Base-by-base conservation (phyloP, 2,113 vertebrate genomes). In the Natator depressus region DNA sequence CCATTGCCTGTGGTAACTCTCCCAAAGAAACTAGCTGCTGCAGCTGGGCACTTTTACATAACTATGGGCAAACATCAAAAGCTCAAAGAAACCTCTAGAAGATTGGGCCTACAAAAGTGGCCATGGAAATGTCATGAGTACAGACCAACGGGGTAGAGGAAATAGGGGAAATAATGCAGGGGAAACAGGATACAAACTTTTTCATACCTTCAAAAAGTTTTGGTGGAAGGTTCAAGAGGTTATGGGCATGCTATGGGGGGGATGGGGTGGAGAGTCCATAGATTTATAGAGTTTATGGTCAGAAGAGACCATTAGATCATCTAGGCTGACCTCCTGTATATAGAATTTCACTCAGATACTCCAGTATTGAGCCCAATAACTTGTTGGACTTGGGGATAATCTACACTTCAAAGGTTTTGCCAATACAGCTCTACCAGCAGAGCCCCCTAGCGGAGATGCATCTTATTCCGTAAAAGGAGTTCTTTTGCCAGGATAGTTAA, bases 1-100 rank as follows among this genome's bases (percentile, higher is more conserved):
- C 35, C 29, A 13, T 5, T 90, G 84, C n/a, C 86, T 85, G 35
- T 89, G 87, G 72, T 80, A 85, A 91, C 51, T 24, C 65, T 86
- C 53, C 54, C 93, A 91, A 87, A 82, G 80, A 93, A 95, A 88
- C 42, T 42, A 51, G 20, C 53, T 4, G 24, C 0, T 0, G 55
- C 72, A 91, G 10, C 81, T 53, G 47, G 55, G 80, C 93, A 47
- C 2, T 80, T 84, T 83, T 75, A 35, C 24, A 9, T 38, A 79
- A 31, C 62, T 90, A 93, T n/a, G 16, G 53, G 25, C 89, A 35
- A 93, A 83, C 3, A 0, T 13, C 1, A 3, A 5, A 19, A 3
- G 24, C 16, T 55, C 51, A 55, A 55, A 24, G n/a, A 0, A 5
- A 10, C 42, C 10, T 84, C 91, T 84, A 80, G 75, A 20, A 51